Base-by-base conservation (phyloP, 2,113 vertebrate genomes). In the Psilopsiagon aurifrons region DNA sequence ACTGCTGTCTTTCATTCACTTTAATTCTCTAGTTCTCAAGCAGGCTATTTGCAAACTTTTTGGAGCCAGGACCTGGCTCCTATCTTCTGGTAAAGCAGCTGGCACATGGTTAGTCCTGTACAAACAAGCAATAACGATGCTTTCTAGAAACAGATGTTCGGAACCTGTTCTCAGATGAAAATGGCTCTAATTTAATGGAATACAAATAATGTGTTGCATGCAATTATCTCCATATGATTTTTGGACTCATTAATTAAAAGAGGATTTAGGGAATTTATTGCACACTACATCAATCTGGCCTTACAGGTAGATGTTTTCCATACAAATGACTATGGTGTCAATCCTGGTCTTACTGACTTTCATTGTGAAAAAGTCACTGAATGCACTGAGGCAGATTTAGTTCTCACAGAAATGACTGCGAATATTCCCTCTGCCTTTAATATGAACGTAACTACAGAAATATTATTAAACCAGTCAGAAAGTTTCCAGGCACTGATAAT, bases 211-310 rank as follows among this genome's bases (percentile, higher is more conserved):
- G 66, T 94, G 90, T 82, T 95, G 92, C 62, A 71, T 83, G 89
- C 94, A 92, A 94, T 95, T 93, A 97, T 94, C 90, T 95, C 94
- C 74, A 92, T 82, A 95, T 85, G 94, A 78, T 92, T 83, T 95
- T 92, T 93, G 83, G 77, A 92, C 57, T 96, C 87, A 88, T 92
- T 98, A 98, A 98, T 98, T 98, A 98, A 97, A 97, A 96, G 86
- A 97, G 88, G 97, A 98, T 96, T 97, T 97, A 28, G 95, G 92
- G 96, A 97, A 97, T 98, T 98, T 96, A 96, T 97, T 97, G 31
- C 55, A 90, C n/a, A 31, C 15, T 83, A 44, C 1, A 0, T 70
- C 94, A 93, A 43, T 73, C 59, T 90, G 76, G 54, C 71, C 86
- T 91, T 55, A 88, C 86, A 95, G 90, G 88, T 96, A 95, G 79